Conservation (phyloP, 2,888 invertebrate species). For the Thymelicus lineola region DNA sequence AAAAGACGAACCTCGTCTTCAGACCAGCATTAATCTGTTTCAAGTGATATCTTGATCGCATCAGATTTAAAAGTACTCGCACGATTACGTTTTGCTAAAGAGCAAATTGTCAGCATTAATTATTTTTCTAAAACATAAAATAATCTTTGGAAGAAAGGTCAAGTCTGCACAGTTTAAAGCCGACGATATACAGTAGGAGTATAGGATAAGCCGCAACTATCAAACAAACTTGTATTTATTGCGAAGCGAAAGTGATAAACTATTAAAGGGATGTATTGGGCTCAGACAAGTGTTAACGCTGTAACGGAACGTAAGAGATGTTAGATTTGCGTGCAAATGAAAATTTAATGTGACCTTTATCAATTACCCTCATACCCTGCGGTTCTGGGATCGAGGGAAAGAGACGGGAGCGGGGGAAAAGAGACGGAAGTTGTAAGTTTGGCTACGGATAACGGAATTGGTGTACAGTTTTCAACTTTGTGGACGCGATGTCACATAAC, state of each 20-base stretch:
- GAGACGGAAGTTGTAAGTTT: not conserved
- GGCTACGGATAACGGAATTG: slow-evolving; percentile 7
- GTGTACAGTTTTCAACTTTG: slow-evolving; percentile 18
- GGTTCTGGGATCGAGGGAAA: not conserved
- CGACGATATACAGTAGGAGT: not conserved
- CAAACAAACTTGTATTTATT: slow-evolving; percentile 17
- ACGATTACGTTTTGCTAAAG: not conserved
- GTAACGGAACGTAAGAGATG: slow-evolving; percentile 10
- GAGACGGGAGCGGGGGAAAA: not conserved
- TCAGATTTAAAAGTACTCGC: not conserved
- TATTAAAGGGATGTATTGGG: slow-evolving; percentile 19
- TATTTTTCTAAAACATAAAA: not conserved
- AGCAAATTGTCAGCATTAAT: not conserved
- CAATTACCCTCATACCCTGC: slow-evolving; percentile 10
- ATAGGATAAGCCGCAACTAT: slow-evolving; percentile 8
- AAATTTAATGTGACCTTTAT: slow-evolving; percentile 25
- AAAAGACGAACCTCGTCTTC: not conserved
- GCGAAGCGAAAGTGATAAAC: slow-evolving; percentile 8
- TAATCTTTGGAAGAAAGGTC: not conserved
- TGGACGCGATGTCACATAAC: slow-evolving; percentile 16
- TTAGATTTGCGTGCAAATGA: slow-evolving; percentile 21
- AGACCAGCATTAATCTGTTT: not conserved
- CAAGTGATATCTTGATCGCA: not conserved
- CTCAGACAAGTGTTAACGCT: slow-evolving; percentile 12
- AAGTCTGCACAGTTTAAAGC: not conserved